phyloP scores from a whole-genome alignment of 2,888 invertebrate genomes.

The Anarsia innoxiella region DNA sequence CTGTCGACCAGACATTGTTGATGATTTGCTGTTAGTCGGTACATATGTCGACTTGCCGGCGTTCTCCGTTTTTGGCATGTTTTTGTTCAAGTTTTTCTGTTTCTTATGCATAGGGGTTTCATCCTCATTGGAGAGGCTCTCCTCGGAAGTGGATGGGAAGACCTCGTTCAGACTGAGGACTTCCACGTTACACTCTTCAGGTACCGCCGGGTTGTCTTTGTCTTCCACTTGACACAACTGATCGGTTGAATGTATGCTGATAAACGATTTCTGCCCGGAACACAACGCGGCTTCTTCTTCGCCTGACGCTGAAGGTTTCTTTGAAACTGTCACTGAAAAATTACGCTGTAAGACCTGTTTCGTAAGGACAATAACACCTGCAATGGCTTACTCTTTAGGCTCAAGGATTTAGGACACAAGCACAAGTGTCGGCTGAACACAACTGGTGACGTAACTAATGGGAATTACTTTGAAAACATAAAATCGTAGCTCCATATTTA shows the following conservation, averaged over 20 bases:
- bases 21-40: slow-evolving; percentile 63
- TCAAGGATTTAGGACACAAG: neutral
- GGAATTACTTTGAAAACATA: too few species aligned
- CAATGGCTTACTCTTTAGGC: neutral
- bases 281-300: slow-evolving; percentile 38
- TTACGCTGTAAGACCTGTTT: slow-evolving; percentile 2
- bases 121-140: slow-evolving; percentile 61
- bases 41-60: slow-evolving; percentile 40
- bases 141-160: slow-evolving; percentile 67
- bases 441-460: too few species aligned
- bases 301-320: slow-evolving; percentile 44
- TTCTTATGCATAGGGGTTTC: slow-evolving; percentile 41
- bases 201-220: slow-evolving; percentile 34
- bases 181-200: slow-evolving; percentile 63
- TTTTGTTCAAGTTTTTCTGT: slow-evolving; percentile 34
- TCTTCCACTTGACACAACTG: slow-evolving; percentile 57
- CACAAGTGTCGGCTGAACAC: too few species aligned
- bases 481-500: too few species aligned
- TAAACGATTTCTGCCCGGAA: slow-evolving; percentile 59
- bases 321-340: slow-evolving; percentile 59
- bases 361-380: neutral
- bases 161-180: slow-evolving; percentile 63
- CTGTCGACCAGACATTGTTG: slow-evolving; percentile 46
- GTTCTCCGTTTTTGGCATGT: slow-evolving; percentile 32
- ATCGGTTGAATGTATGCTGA: slow-evolving; percentile 68